Evolutionary conservation across 2,888 invertebrate species (phyloP), one percentile per base, ranked within the genome.

Genomic region (Tubiluchus corallicola): DNA sequence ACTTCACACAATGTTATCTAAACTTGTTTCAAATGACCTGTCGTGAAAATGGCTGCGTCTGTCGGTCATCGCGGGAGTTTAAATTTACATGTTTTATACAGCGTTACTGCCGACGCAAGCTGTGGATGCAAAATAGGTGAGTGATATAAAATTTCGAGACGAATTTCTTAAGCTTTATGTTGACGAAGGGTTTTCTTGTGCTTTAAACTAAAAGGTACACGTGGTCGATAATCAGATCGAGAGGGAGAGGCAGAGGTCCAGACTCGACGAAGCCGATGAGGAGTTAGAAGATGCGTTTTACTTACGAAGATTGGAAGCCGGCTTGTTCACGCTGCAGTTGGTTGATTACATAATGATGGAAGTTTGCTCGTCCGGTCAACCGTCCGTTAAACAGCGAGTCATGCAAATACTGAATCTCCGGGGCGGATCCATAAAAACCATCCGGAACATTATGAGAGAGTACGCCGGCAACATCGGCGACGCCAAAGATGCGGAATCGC

Each of bases 401-500:
- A 74, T 82, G 50, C 79, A 87, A 57, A 85, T 90, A 52, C 66
- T 94, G 39, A 85, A 85, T 53, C 72, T 90, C 54, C 73, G 90
- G 47, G 81, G 85, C 21, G 85, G 84, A 2, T 88, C 90, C 0
- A 72, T 90, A 53, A 88, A 88, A 68, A 84, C 84, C 4, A 87
- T 94, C 50, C 72, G 84, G 49, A 84, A 83, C 61, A 79, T 92
- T 40, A 87, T 92, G 84, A 73, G 90, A 72, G 90, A 92, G 66
- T 92, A 90, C 63, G 90, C 90, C 19, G 88, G 88, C 13, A 92
- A 92, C 68, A 73, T 92, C 51, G 92, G 90, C 0, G 87, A 90
- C 57, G 81, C 78, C 19, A 84, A 82, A 47, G 61, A 65, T 44
- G 79, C 82, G 54, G 58, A 58, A 15, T 82, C 83, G 75, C 74